Percentiles rank a stretch among this genome's conserved stretches.
phyloP scores from a whole-genome alignment of 64 coral and sea anemone genomes.

The Pocillopora damicornis region DNA sequence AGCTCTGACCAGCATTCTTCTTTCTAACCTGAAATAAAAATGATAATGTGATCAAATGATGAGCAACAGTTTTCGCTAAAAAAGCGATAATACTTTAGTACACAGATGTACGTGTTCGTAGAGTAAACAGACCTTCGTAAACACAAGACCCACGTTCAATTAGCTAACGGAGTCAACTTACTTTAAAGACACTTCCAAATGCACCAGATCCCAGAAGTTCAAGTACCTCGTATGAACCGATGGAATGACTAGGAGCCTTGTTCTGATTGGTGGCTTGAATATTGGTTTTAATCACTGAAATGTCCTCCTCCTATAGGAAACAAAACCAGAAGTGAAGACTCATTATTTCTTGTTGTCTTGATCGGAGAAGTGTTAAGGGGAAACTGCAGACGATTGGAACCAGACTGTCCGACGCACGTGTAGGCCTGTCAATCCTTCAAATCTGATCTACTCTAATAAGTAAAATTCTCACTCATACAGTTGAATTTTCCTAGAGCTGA shows the following conservation, averaged over 20 bases:
- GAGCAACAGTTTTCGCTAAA: neutral
- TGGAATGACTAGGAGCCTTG: conserved; percentile 70
- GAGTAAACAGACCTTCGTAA: no score
- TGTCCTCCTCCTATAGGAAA: conserved; percentile 78
- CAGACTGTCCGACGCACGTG: neutral
- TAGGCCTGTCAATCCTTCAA: no score
- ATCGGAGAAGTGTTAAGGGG: neutral
- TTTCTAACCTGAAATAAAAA: conserved; percentile 73
- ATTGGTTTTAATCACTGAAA: conserved; percentile 74
- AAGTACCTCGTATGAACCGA: conserved; percentile 86
- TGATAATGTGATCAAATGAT: neutral
- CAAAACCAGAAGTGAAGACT: neutral
- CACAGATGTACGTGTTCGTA: no score
- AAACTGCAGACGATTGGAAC: neutral
- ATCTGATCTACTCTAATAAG: no score
- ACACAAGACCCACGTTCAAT: no score
- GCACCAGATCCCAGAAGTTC: conserved; percentile 93
- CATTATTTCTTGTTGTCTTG: neutral
- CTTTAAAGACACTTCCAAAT: conserved; percentile 96
- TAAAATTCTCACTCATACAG: no score
- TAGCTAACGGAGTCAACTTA: neutral
- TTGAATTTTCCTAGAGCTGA: no score
- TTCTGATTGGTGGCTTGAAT: conserved; percentile 86
- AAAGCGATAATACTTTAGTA: neutral
- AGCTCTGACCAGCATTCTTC: conserved; percentile 76